phyloP scores from a whole-genome alignment of 2,888 invertebrate species.

The Apamea monoglypha region DNA sequence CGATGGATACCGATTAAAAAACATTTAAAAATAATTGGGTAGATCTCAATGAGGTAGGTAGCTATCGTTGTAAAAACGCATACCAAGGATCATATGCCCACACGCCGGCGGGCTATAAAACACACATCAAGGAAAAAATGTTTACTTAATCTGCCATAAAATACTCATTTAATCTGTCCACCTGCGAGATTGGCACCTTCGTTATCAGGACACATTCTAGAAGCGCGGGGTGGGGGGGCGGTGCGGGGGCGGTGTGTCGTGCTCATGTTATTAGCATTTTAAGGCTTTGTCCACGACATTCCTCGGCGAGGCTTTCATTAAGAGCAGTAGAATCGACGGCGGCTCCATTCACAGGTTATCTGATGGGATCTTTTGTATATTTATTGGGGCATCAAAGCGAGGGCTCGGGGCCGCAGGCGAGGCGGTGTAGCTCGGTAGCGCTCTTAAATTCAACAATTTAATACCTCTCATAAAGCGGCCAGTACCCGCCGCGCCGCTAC shows the following conservation, averaged over 20 bases:
- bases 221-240: constrained; percentile 29
- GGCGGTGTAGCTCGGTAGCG: constrained; percentile 87
- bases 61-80: constrained; percentile 32
- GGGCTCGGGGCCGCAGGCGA: constrained; percentile 54
- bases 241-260: constrained; percentile 58
- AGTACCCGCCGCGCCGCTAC: constrained; percentile 74
- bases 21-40: constrained; percentile 48
- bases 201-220: constrained; percentile 78
- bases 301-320: constrained; percentile 76
- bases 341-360: constrained; percentile 79
- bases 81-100: constrained; percentile 44
- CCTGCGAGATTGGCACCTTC: constrained; percentile 78
- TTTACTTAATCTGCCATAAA: constrained; percentile 79
- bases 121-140: constrained; percentile 66
- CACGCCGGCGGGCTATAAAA: constrained; percentile 66
- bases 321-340: constrained; percentile 66
- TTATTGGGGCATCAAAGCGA: constrained; percentile 83
- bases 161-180: constrained; percentile 77
- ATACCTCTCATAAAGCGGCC: constrained; percentile 87
- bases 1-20: constrained; percentile 45
- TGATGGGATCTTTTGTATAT: constrained; percentile 84
- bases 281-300: constrained; percentile 77
- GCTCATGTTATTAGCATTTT: constrained; percentile 79
- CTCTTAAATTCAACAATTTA: constrained; percentile 84
- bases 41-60: constrained; percentile 34